Evolutionary conservation across 2,113 vertebrate species (phyloP).

Genomic region (Balaeniceps rex): DNA sequence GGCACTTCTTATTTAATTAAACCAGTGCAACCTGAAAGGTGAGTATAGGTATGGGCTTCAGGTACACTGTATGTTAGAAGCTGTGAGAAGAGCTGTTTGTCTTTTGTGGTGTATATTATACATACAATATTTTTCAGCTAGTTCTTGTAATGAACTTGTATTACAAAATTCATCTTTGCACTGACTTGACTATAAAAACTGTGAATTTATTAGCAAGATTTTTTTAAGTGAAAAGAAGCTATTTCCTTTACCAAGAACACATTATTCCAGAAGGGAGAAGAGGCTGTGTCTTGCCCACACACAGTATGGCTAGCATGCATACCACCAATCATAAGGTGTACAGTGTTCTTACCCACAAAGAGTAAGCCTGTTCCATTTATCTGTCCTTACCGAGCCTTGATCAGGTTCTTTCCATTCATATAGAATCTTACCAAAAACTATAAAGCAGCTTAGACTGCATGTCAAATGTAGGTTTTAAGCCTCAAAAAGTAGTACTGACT

Average conservation of each 20-base stretch:
- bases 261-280: conserved; percentile 48
- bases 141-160: background rate
- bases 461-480: background rate
- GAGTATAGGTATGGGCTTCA: background rate
- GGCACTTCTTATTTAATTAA: background rate
- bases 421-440: background rate
- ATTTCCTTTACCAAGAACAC: conserved; percentile 33
- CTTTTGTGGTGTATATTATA: background rate
- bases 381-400: background rate
- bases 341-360: background rate
- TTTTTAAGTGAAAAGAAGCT: conserved; percentile 31
- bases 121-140: background rate
- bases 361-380: background rate
- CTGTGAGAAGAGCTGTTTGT: background rate
- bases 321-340: background rate
- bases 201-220: conserved; percentile 52
- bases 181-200: conserved; percentile 26
- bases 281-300: conserved; percentile 44
- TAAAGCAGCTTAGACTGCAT: background rate
- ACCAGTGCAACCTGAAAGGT: background rate
- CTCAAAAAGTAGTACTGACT: background rate
- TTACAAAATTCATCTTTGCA: conserved; percentile 24
- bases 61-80: background rate
- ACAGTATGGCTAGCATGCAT: conserved; percentile 39
- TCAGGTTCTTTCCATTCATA: background rate